Evolutionary conservation across 2,113 vertebrate species (phyloP).

Genomic region (Pluvialis apricaria): DNA sequence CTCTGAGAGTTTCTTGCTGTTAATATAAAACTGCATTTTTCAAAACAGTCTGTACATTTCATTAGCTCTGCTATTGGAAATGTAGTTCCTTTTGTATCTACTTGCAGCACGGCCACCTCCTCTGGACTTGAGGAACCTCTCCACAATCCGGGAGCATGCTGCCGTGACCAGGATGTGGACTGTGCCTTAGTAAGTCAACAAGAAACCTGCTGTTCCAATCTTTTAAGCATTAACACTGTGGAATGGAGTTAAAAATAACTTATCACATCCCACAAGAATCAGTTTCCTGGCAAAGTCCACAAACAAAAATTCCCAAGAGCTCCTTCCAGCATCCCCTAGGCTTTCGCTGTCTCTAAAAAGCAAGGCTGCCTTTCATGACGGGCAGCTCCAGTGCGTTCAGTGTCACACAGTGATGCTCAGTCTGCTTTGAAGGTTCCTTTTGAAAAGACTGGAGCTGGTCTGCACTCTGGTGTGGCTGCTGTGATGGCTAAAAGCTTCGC

Average conservation of each 20-base stretch:
- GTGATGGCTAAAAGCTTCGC: background rate
- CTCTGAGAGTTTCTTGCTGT: background rate
- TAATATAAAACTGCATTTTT: background rate
- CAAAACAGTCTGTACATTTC: background rate
- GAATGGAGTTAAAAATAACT: constrained; percentile 16
- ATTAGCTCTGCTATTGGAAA: background rate
- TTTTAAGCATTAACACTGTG: background rate
- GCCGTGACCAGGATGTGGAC: constrained; percentile 82
- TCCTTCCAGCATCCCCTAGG: background rate
- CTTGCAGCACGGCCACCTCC: constrained; percentile 87
- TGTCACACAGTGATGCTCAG: background rate
- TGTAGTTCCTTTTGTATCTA: background rate
- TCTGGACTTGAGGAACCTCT: constrained; percentile 88
- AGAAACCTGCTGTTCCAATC: background rate
- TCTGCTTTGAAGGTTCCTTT: background rate
- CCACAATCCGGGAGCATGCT: constrained; percentile 88
- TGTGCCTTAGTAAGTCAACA: constrained; percentile 83
- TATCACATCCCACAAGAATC: background rate
- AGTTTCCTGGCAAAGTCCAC: background rate
- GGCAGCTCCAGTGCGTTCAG: background rate
- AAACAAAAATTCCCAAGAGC: background rate
- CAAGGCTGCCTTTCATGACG: background rate
- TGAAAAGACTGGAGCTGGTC: background rate
- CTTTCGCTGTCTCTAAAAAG: background rate
- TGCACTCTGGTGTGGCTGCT: background rate